Evolutionary conservation across 2,797 vertebrate genomes (phyloP).

Genomic region (Hipposideros larvatus): DNA sequence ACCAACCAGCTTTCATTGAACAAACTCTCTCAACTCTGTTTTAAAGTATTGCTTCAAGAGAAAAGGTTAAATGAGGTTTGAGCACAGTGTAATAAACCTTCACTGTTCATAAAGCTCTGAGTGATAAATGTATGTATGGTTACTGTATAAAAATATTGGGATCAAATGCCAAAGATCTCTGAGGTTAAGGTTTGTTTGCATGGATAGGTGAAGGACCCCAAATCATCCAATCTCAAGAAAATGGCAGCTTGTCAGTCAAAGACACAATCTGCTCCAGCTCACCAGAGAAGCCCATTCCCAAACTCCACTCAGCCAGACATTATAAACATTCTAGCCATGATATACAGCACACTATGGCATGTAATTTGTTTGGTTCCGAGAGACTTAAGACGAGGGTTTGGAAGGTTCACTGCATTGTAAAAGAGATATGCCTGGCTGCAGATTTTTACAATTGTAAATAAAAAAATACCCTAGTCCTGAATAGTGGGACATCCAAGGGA

Average conservation of each 20-base stretch:
- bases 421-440: conserved; percentile 82
- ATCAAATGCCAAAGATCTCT: conserved; percentile 82
- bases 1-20: neutral
- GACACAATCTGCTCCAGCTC: conserved; percentile 60
- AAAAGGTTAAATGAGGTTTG: conserved; percentile 90
- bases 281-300: conserved; percentile 76
- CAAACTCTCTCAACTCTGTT: conserved; percentile 74
- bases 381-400: conserved; percentile 85
- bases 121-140: conserved; percentile 87
- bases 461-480: conserved; percentile 52
- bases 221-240: conserved; percentile 63
- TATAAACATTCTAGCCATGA: conserved; percentile 79
- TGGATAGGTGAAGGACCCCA: conserved; percentile 71
- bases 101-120: conserved; percentile 88
- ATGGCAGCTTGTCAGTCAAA: conserved; percentile 74
- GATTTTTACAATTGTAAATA: conserved; percentile 81
- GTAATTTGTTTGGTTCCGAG: conserved; percentile 87
- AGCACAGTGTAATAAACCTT: conserved; percentile 88
- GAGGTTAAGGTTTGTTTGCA: conserved; percentile 74
- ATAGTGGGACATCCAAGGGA: neutral
- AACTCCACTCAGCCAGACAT: conserved; percentile 62
- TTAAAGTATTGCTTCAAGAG: conserved; percentile 84
- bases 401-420: conserved; percentile 87
- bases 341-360: conserved; percentile 83
- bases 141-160: conserved; percentile 84